Evolutionary conservation across 2,797 vertebrate genomes (phyloP).

Genomic region (Sphenopsis melanotis): DNA sequence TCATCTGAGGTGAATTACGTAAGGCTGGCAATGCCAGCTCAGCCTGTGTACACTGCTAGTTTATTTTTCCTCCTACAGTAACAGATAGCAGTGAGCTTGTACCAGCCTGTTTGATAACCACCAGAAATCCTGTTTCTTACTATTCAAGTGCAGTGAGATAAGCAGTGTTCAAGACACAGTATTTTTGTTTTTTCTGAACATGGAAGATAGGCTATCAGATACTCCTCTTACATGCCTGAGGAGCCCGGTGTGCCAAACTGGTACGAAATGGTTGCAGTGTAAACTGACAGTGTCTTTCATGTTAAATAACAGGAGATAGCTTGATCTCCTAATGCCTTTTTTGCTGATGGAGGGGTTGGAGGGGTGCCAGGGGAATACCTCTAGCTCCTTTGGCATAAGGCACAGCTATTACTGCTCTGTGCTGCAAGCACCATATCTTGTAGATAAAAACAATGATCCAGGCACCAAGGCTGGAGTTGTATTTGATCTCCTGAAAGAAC

Average conservation of each 20-base stretch:
- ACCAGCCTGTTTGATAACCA: neutral
- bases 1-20: neutral
- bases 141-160: neutral
- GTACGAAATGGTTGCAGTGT: neutral
- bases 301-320: neutral
- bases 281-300: neutral
- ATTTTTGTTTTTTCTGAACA: neutral
- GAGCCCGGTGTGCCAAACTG: neutral
- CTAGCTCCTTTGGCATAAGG: neutral
- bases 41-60: neutral
- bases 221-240: neutral
- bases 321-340: neutral
- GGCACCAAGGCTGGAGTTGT: neutral
- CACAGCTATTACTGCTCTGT: neutral
- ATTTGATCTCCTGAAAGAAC: neutral
- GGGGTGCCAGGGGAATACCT: neutral
- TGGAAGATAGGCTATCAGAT: neutral
- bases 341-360: neutral
- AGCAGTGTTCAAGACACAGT: neutral
- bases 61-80: neutral
- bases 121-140: neutral
- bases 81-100: neutral
- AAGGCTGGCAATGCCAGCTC: neutral
- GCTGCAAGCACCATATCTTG: neutral
- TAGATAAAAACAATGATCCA: neutral